Percentiles rank a stretch among this genome's conserved stretches.
phyloP scores from a whole-genome alignment of 2,888 invertebrate species.

The Drosophila stalkeri region DNA sequence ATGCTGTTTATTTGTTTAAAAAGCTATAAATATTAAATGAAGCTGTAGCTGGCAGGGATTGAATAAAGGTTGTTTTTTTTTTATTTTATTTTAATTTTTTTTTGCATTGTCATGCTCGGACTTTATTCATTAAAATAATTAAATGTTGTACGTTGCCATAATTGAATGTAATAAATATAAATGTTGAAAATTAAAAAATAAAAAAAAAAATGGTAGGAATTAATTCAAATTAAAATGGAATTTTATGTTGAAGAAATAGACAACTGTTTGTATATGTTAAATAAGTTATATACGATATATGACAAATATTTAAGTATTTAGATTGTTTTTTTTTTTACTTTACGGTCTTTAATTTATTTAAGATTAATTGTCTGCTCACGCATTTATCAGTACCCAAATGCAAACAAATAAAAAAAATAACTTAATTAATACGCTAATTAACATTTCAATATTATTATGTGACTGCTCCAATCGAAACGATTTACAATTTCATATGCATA shows the following conservation, averaged over 20 bases:
- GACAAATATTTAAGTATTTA: background rate
- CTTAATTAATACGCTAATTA: slow-evolving; percentile 78
- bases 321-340: background rate
- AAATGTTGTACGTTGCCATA: slow-evolving; percentile 42
- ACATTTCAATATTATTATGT: slow-evolving; percentile 78
- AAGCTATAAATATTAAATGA: slow-evolving; percentile 83
- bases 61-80: slow-evolving; percentile 36
- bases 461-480: slow-evolving; percentile 47
- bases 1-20: slow-evolving; percentile 84
- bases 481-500: slow-evolving; percentile 51
- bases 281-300: background rate
- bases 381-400: slow-evolving; percentile 36
- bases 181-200: background rate
- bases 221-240: background rate
- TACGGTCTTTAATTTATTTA: slow-evolving; percentile 1
- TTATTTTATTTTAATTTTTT: too few species aligned
- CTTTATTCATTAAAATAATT: slow-evolving; percentile 67
- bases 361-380: slow-evolving; percentile 31
- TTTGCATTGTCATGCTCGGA: slow-evolving; percentile 13
- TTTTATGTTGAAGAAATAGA: background rate
- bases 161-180: slow-evolving; percentile 44
- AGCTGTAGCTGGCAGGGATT: slow-evolving; percentile 55
- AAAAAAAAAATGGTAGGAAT: background rate
- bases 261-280: background rate
- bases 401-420: slow-evolving; percentile 51